Conservation (phyloP, 92 coral and sea anemone species). For the Bergia sp. region DNA sequence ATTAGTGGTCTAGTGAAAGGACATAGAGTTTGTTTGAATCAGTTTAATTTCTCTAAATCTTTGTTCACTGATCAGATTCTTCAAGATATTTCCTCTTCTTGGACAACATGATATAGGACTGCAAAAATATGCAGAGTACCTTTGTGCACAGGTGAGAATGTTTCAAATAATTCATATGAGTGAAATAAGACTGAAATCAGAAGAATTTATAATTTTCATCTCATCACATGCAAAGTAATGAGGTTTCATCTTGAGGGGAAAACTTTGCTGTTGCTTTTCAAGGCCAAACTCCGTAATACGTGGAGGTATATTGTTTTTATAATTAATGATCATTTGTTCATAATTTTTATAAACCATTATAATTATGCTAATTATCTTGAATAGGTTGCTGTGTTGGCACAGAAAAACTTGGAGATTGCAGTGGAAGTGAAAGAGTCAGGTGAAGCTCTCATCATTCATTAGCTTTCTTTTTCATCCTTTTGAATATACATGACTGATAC, state of each 20-base stretch:
- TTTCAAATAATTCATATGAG: not conserved
- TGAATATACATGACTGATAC: not conserved
- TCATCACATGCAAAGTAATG: too few species aligned
- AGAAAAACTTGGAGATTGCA: conserved; percentile 88
- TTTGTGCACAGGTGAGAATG: conserved; percentile 78
- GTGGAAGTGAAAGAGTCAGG: conserved; percentile 87
- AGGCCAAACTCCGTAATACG: too few species aligned
- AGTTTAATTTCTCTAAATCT: not conserved
- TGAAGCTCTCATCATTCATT: not conserved
- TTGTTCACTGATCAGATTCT: conserved; percentile 67
- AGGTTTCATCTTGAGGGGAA: too few species aligned
- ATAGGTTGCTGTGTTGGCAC: conserved; percentile 86
- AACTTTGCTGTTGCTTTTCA: too few species aligned
- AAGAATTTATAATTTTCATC: too few species aligned
- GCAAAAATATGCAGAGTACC: conserved; percentile 82
- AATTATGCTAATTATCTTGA: not conserved
- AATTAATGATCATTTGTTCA: too few species aligned
- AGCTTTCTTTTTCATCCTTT: not conserved
- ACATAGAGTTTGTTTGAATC: not conserved
- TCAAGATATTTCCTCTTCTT: conserved; percentile 94
- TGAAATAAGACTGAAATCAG: too few species aligned
- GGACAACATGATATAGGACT: conserved; percentile 89
- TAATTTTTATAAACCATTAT: too few species aligned
- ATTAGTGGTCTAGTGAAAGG: not conserved
- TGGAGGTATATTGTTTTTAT: too few species aligned